A percentile compares a stretch with the other conserved stretches of the same genome.
Evolutionary conservation across 2,113 vertebrate genomes (phyloP).

Genomic region (Oryzias javanicus): DNA sequence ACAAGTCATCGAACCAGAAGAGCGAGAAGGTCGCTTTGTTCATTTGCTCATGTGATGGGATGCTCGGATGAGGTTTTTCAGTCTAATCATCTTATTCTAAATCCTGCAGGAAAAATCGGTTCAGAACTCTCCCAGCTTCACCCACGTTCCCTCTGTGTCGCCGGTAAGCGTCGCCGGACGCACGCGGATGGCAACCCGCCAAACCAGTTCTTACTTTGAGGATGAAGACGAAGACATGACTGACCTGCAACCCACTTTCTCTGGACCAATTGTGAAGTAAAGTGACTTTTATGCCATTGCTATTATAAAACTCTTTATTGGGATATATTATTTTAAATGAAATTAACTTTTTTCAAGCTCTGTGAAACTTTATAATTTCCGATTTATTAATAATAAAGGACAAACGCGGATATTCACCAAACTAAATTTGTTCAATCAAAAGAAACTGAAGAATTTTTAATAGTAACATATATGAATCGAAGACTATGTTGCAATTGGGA

Average conservation of each 20-base stretch:
- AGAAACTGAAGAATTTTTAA: no score
- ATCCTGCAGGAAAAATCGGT: slow-evolving; percentile 26
- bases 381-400: no score
- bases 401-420: no score
- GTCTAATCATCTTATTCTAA: neutral
- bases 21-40: slow-evolving; percentile 70
- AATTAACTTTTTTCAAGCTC: no score
- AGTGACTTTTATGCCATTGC: slow-evolving; percentile 21
- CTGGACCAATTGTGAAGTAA: slow-evolving; percentile 93
- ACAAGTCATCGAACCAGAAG: slow-evolving; percentile 83
- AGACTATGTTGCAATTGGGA: no score
- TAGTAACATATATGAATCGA: no score
- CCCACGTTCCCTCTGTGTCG: neutral
- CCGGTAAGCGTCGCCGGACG: slow-evolving; percentile 38
- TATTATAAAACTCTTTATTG: neutral
- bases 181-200: slow-evolving; percentile 75
- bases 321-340: no score
- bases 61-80: no score
- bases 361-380: no score
- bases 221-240: slow-evolving; percentile 89
- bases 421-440: no score
- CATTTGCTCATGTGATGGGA: no score
- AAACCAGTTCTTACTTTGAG: slow-evolving; percentile 49
- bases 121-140: neutral
- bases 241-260: slow-evolving; percentile 90